Evolutionary conservation across 2,888 invertebrate genomes (phyloP), one percentile per base, ranked within the genome.

Genomic region (Incurvaria masculella): DNA sequence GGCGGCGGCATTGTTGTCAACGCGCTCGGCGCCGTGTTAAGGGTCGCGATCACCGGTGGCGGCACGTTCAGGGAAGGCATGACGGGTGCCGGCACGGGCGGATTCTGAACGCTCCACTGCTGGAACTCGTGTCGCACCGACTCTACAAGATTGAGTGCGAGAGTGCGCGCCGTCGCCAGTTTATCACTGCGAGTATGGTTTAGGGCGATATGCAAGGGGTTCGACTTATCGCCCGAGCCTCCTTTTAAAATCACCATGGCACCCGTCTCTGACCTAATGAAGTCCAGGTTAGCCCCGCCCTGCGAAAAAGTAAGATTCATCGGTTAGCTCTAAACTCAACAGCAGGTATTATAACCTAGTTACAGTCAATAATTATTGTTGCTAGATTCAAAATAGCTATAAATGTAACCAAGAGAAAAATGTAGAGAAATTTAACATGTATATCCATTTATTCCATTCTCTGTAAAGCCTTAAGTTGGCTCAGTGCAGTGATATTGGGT

Each of bases 121-220:
- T 74, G 75, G 56, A 81, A 62, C 56, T 81, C 81, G 27, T 79
- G 79, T 47, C 87, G 83, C 66, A 91, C 85, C 4, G 91, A 91
- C 69, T 90, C 88, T 55, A 91, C 87, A 44, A 91, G 76, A 68
- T 90, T 91, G 59, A 87, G 84, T 14, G 89, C 87, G 47, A 90
- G 67, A 53, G 86, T 85, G 59, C 87, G 84, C 17, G 89, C 89
- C 56, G 83, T 85, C 53, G 85, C 82, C 41, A 88, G 67, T 42
- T 86, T 85, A 57, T 86, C 84, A 21, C 82, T 78, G 57, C 86
- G 83, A 14, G 85, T 81, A 72, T 91, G 90, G 61, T 89, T 89
- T 56, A 91, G 75, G 56, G 84, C 86, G 56, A 91, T 79, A 70
- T 91, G 88, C 60, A 91, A 72, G 1, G 89, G 88, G 61, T 90